Percentiles rank a stretch among this genome's conserved stretches.
Evolutionary conservation across 2,797 vertebrate genomes (phyloP).

Genomic region (Chanos chanos): DNA sequence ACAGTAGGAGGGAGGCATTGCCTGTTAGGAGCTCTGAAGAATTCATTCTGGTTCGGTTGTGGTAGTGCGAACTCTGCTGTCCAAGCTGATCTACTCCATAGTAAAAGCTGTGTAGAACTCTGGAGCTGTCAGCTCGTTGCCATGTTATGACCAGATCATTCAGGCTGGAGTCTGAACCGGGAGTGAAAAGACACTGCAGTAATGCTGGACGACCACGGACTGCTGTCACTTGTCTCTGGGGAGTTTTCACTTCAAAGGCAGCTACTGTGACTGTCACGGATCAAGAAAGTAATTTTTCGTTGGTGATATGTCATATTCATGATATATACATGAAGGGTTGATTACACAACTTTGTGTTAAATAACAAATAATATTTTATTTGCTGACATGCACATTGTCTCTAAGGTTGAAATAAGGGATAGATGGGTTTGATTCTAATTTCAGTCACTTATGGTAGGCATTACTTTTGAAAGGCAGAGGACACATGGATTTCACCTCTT

Average conservation of each 20-base stretch:
- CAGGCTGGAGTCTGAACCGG: background rate
- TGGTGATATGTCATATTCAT: too few relatives aligned
- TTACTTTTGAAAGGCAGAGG: too few relatives aligned
- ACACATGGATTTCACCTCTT: too few relatives aligned
- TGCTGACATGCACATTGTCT: too few relatives aligned
- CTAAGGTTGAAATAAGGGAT: too few relatives aligned
- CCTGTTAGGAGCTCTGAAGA: constrained; percentile 38
- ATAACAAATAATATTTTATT: too few relatives aligned
- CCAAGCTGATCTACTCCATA: constrained; percentile 41
- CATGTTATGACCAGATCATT: constrained; percentile 43
- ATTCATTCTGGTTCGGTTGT: constrained; percentile 36
- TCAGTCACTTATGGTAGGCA: too few relatives aligned
- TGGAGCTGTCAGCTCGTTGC: constrained; percentile 34
- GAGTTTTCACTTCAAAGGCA: constrained; percentile 27
- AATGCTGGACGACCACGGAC: constrained; percentile 22
- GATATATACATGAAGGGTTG: too few relatives aligned
- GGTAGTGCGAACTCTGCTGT: constrained; percentile 29
- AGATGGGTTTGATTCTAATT: too few relatives aligned
- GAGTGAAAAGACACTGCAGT: constrained; percentile 42
- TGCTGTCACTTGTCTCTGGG: constrained; percentile 21
- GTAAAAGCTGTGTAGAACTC: constrained; percentile 55
- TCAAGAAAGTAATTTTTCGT: too few relatives aligned
- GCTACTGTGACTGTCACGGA: too few relatives aligned
- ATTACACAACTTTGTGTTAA: too few relatives aligned
- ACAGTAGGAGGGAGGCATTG: constrained; percentile 47